A percentile compares a stretch with the other conserved stretches of the same genome.
Conservation (phyloP, 2,888 invertebrate species). For the Tetramorium bicarinatum region DNA sequence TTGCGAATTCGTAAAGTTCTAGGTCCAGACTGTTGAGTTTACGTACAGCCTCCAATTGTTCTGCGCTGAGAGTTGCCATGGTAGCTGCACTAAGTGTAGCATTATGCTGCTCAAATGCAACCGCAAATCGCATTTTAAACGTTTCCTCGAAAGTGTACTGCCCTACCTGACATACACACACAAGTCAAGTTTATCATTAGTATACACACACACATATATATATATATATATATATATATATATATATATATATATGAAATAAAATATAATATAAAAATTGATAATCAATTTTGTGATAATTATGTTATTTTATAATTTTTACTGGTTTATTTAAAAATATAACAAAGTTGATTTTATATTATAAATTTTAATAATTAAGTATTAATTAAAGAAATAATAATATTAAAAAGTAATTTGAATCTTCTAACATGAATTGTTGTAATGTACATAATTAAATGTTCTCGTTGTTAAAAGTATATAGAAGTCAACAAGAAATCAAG, state of each 20-base stretch:
- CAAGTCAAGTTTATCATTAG: constrained; percentile 69
- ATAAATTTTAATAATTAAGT: not conserved
- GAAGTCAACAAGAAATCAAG: constrained; percentile 34
- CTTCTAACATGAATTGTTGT: not conserved
- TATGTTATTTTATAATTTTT: not conserved
- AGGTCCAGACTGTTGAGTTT: constrained; percentile 95
- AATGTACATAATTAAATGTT: not conserved
- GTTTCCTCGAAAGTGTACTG: constrained; percentile 98
- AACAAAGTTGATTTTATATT: not conserved
- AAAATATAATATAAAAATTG: not conserved
- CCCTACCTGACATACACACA: constrained; percentile 88
- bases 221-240: not conserved
- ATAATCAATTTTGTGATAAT: not conserved
- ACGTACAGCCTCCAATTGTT: constrained; percentile 92
- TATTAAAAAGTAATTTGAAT: constrained; percentile 6
- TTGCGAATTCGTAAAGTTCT: constrained; percentile 97
- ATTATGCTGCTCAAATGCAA: constrained; percentile 97
- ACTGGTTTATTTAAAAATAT: not conserved
- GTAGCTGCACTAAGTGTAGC: constrained; percentile 95
- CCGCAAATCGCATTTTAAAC: constrained; percentile 95
- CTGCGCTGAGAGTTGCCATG: constrained; percentile 91
- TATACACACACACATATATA: constrained; percentile 1
- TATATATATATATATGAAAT: not conserved
- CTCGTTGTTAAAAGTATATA: not conserved
- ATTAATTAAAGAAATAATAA: not conserved